Evolutionary conservation across 2,888 invertebrate genomes (phyloP).

Genomic region (Yponomeuta sedellus): DNA sequence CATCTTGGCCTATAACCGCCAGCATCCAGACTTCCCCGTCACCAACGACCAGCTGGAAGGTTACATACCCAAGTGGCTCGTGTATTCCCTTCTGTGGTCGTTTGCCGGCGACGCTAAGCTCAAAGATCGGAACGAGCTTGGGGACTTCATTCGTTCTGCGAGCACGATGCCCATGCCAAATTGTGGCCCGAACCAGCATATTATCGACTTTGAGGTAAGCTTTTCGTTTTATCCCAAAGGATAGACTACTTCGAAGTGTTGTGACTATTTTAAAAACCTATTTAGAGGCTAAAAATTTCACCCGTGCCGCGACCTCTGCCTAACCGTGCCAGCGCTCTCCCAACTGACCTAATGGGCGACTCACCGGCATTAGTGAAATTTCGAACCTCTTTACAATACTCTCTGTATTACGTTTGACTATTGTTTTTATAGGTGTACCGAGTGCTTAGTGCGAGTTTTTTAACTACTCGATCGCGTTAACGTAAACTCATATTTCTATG

Average conservation of each 20-base stretch:
- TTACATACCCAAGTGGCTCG: constrained; percentile 94
- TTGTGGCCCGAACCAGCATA: constrained; percentile 84
- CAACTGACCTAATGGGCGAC: too few species aligned
- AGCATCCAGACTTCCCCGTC: constrained; percentile 96
- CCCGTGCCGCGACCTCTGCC: too few species aligned
- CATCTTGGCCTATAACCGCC: constrained; percentile 93
- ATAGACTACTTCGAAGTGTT: not conserved
- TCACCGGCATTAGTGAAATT: too few species aligned
- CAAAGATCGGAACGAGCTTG: constrained; percentile 93
- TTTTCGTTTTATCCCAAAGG: not conserved
- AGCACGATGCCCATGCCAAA: constrained; percentile 96
- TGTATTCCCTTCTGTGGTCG: constrained; percentile 97
- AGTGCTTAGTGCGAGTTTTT: too few species aligned
- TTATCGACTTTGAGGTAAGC: constrained; percentile 95
- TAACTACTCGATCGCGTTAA: too few species aligned
- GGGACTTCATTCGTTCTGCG: constrained; percentile 96
- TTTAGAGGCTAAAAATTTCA: too few species aligned
- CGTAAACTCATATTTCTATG: too few species aligned
- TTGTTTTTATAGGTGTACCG: too few species aligned
- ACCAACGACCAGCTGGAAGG: constrained; percentile 93
- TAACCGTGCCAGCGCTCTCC: too few species aligned
- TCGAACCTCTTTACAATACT: too few species aligned
- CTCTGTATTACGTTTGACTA: too few species aligned
- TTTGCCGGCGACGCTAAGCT: constrained; percentile 98
- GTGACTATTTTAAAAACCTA: too few species aligned